Percentiles rank a stretch among this genome's conserved stretches.
Evolutionary conservation across 30 jellyfish, hydroid and myxozoan genomes (phyloP).

Genomic region (Aurelia sp.): DNA sequence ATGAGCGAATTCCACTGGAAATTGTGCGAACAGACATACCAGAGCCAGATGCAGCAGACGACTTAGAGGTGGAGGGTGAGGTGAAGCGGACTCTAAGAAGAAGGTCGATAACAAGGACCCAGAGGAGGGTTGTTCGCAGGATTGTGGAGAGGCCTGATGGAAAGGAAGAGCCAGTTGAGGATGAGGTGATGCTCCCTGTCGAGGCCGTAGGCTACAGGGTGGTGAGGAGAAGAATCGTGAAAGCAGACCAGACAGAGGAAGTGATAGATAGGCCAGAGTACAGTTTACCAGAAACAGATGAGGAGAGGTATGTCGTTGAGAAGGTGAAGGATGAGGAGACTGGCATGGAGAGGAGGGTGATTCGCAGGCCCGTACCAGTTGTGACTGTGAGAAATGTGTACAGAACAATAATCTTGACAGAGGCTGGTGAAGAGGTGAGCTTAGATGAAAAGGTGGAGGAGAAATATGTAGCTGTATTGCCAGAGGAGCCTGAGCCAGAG

Average conservation of each 20-base stretch:
- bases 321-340: constrained; percentile 52
- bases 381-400: constrained; percentile 84
- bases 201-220: constrained; percentile 51
- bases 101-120: constrained; percentile 69
- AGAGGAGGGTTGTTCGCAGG: constrained; percentile 76
- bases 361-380: constrained; percentile 83
- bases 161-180: constrained; percentile 36
- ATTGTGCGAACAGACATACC: constrained; percentile 70
- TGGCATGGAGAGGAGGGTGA: constrained; percentile 68
- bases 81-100: constrained; percentile 73
- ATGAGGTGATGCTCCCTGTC: constrained; percentile 49
- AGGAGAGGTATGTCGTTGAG: constrained; percentile 48
- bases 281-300: constrained; percentile 65
- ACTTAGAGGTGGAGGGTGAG: constrained; percentile 64
- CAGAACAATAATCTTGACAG: constrained; percentile 59
- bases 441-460: constrained; percentile 19
- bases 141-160: constrained; percentile 49
- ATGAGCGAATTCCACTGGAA: constrained; percentile 61
- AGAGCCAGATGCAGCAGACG: constrained; percentile 63
- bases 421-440: constrained; percentile 34
- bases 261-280: constrained; percentile 61
- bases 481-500: neutral
- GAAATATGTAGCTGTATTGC: constrained; percentile 12
- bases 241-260: constrained; percentile 41
- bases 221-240: constrained; percentile 45